Conservation (phyloP, 2,888 invertebrate genomes). For the Clusia tigrina region DNA sequence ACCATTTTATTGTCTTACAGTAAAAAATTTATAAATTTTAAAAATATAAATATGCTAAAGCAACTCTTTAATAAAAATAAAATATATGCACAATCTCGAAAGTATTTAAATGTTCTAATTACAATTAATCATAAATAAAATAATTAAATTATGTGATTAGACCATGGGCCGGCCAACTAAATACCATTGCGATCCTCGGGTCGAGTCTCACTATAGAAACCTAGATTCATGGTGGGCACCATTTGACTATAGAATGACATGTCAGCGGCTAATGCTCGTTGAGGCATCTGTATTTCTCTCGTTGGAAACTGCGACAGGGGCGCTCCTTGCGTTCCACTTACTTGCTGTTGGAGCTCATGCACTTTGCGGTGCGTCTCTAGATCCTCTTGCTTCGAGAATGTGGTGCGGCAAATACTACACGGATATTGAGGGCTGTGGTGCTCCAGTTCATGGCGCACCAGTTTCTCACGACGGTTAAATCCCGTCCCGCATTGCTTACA, state of each 20-base stretch:
- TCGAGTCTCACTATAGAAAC: slow-evolving; percentile 61
- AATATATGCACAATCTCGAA: too few species aligned
- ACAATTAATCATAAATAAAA: too few species aligned
- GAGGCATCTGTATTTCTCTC: slow-evolving; percentile 16
- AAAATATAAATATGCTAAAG: too few species aligned
- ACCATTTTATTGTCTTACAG: too few species aligned
- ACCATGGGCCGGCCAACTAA: too few species aligned
- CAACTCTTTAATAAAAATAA: too few species aligned
- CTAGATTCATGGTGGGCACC: slow-evolving; percentile 60
- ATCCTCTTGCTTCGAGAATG: slow-evolving; percentile 54
- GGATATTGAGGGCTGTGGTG: slow-evolving; percentile 72
- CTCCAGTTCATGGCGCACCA: slow-evolving; percentile 70
- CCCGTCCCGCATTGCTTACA: slow-evolving; percentile 73
- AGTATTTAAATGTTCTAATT: too few species aligned
- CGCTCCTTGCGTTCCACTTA: slow-evolving; percentile 34
- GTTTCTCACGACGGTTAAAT: slow-evolving; percentile 71
- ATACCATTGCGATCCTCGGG: slow-evolving; percentile 61
- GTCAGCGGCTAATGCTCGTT: slow-evolving; percentile 47
- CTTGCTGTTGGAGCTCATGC: slow-evolving; percentile 58
- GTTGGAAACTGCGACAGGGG: background rate
- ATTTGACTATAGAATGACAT: slow-evolving; percentile 56
- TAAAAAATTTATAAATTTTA: too few species aligned
- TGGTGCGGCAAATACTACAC: slow-evolving; percentile 69
- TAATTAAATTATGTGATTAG: too few species aligned
- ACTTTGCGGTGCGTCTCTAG: slow-evolving; percentile 59